These are phyloP conservation scores for Caenorhabditis virilis DNA, from an alignment of 2,888 invertebrate species.

Conservation along the genomic window DNA sequence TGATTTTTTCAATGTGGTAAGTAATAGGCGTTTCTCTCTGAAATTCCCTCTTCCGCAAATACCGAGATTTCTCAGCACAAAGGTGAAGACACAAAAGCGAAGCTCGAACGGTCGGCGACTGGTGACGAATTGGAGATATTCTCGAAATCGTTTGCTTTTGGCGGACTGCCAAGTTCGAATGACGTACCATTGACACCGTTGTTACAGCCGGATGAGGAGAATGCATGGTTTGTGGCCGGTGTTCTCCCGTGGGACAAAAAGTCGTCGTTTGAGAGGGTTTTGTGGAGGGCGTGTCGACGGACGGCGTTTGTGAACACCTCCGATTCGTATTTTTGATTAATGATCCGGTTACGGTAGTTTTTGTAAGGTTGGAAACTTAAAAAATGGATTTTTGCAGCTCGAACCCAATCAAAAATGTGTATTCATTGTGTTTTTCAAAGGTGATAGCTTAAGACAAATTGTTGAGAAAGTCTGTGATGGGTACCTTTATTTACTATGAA, in stretches of 20 bases:
- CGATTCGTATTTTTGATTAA: constrained; percentile 87
- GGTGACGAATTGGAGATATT: constrained; percentile 31
- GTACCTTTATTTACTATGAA: constrained; percentile 68
- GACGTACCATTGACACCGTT: constrained; percentile 46
- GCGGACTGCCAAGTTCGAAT: constrained; percentile 10
- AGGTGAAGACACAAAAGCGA: constrained; percentile 26
- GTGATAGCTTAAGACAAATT: constrained; percentile 91
- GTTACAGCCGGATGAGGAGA: constrained; percentile 20
- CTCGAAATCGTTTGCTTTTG: constrained; percentile 35
- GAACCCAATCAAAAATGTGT: constrained; percentile 78
- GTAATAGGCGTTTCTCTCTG: too few relatives aligned
- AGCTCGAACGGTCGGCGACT: constrained; percentile 24
- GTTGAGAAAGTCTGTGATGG: constrained; percentile 99
- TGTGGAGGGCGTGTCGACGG: constrained; percentile 95
- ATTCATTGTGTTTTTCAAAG: constrained; percentile 80
- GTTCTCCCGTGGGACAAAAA: constrained; percentile 90
- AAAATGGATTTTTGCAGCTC: constrained; percentile 28
- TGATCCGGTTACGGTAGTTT: constrained; percentile 86
- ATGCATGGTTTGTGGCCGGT: constrained; percentile 83
- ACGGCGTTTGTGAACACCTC: constrained; percentile 93
- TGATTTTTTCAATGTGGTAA: constrained; percentile 49
- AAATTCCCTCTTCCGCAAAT: too few relatives aligned
- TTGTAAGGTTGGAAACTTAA: constrained; percentile 40
- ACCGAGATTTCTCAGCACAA: too few relatives aligned
- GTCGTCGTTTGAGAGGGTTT: constrained; percentile 91